Evolutionary conservation across 2,888 invertebrate genomes (phyloP).

Genomic region (Monochamus alternatus): DNA sequence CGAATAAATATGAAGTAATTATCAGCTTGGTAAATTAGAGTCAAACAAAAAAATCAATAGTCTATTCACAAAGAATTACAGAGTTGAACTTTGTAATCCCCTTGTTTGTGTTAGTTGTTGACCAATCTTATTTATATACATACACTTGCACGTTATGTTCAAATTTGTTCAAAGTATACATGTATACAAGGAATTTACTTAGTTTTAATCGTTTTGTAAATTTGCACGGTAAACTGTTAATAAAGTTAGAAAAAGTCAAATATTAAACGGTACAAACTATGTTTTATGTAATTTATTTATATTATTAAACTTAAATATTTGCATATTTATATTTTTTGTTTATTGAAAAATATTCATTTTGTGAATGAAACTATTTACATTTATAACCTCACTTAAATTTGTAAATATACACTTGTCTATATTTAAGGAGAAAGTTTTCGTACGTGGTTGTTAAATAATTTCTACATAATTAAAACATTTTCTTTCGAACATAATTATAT

Average conservation of each 20-base stretch:
- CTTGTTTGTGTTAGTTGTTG: slow-evolving; percentile 62
- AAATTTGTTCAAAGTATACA: slow-evolving; percentile 53
- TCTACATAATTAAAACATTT: slow-evolving; percentile 11
- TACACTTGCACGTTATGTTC: slow-evolving; percentile 53
- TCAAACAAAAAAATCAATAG: slow-evolving; percentile 61
- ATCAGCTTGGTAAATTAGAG: slow-evolving; percentile 57
- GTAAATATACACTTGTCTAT: slow-evolving; percentile 19
- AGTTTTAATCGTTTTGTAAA: slow-evolving; percentile 64
- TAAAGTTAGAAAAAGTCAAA: slow-evolving; percentile 60
- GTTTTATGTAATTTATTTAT: slow-evolving; percentile 60
- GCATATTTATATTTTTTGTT: slow-evolving; percentile 59
- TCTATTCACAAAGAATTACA: slow-evolving; percentile 58
- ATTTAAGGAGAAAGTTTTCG: slow-evolving; percentile 27
- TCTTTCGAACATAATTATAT: too few relatives aligned
- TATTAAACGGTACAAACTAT: slow-evolving; percentile 57
- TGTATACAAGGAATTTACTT: slow-evolving; percentile 56
- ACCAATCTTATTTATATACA: slow-evolving; percentile 63
- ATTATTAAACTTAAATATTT: slow-evolving; percentile 65
- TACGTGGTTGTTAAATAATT: slow-evolving; percentile 18
- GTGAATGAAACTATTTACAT: slow-evolving; percentile 55
- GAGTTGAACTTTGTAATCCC: slow-evolving; percentile 59
- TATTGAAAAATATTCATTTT: slow-evolving; percentile 56
- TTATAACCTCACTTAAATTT: slow-evolving; percentile 37
- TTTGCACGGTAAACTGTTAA: slow-evolving; percentile 64
- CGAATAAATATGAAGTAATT: slow-evolving; percentile 47